Conservation (phyloP, 2,113 vertebrate species). For the Rhipidura dahli region DNA sequence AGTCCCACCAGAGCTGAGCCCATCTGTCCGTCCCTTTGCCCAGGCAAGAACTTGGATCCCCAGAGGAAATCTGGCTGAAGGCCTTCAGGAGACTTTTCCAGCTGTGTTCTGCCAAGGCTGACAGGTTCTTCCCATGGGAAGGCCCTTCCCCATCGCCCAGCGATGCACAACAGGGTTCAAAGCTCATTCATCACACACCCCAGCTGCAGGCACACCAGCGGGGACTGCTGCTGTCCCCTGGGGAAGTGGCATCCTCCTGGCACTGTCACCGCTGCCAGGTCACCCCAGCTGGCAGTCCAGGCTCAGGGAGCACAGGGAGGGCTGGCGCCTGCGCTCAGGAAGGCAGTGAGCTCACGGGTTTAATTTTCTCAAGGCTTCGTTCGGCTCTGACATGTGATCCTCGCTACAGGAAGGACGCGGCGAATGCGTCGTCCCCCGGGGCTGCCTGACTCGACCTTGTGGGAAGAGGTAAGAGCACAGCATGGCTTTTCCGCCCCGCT, state of each 20-base stretch:
- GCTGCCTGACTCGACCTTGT: slow-evolving; percentile 46
- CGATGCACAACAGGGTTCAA: background rate
- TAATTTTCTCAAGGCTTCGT: slow-evolving; percentile 45
- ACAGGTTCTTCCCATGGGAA: background rate
- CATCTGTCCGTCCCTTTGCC: rapidly evolving
- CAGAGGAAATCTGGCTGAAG: background rate
- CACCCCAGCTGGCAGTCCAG: background rate
- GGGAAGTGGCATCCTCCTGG: background rate
- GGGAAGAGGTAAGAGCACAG: slow-evolving; percentile 54
- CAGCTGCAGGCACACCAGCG: rapidly evolving
- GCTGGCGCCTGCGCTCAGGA: slow-evolving; percentile 12
- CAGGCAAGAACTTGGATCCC: background rate
- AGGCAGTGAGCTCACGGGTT: slow-evolving; percentile 38
- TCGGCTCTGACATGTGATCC: slow-evolving; percentile 48
- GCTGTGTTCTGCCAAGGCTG: background rate
- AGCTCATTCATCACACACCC: background rate
- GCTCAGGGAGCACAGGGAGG: background rate
- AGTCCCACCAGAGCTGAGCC: background rate
- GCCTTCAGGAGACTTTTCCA: background rate
- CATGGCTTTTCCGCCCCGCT: background rate
- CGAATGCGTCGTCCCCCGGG: background rate
- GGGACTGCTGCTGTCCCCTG: rapidly evolving
- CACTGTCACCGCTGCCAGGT: background rate
- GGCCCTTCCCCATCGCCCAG: background rate
- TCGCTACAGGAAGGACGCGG: slow-evolving; percentile 36